Conservation (phyloP, 2,888 invertebrate species). For the Leptothorax acervorum region DNA sequence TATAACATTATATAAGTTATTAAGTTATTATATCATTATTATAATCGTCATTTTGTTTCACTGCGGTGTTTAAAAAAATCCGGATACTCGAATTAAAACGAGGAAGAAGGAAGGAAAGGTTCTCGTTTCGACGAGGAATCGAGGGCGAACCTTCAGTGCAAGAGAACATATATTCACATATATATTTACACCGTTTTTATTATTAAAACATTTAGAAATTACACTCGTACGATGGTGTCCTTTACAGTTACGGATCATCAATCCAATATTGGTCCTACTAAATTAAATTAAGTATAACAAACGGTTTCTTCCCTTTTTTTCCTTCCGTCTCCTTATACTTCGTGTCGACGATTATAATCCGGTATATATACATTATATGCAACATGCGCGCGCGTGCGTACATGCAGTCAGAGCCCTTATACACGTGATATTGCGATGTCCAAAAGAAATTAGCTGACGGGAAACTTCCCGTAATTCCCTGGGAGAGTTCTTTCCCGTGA, state of each 20-base stretch:
- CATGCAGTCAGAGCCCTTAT: conserved; percentile 58
- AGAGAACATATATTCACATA: too few species aligned
- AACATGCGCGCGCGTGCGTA: conserved; percentile 56
- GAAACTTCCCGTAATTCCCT: background rate
- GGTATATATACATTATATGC: conserved; percentile 73
- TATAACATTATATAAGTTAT: background rate
- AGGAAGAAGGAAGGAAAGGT: background rate
- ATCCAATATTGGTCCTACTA: conserved; percentile 78
- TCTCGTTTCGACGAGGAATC: background rate
- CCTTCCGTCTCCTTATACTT: conserved; percentile 41
- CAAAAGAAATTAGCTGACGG: conserved; percentile 40
- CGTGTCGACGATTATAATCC: conserved; percentile 68
- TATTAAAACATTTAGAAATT: conserved; percentile 85
- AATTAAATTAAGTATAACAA: conserved; percentile 81
- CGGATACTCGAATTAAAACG: background rate
- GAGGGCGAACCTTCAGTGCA: background rate
- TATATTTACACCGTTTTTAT: conserved; percentile 77
- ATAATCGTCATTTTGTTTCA: background rate
- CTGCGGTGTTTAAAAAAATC: background rate
- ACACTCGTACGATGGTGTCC: conserved; percentile 79
- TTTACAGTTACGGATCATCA: conserved; percentile 76
- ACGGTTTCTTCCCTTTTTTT: conserved; percentile 57
- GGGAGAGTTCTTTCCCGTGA: background rate
- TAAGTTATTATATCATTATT: background rate
- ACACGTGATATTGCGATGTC: conserved; percentile 65